Percentiles rank a stretch among this genome's conserved stretches.
phyloP scores from a whole-genome alignment of 1,140 invertebrate species.

The Ctenoplectra terminalis region DNA sequence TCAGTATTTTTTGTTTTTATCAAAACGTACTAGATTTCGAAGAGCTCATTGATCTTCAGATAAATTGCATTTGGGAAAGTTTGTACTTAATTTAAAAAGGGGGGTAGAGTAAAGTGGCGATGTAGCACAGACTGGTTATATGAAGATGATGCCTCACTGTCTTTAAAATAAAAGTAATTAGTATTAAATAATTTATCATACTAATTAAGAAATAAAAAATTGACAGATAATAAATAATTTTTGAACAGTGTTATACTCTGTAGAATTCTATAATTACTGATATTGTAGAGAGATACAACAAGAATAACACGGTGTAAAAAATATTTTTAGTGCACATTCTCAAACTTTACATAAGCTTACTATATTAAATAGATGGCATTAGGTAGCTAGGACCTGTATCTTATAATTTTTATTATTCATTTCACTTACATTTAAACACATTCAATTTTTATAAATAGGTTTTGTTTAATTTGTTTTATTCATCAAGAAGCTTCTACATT shows the following conservation, averaged over 20 bases:
- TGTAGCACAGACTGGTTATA: conserved; percentile 84
- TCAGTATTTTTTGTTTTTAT: background rate
- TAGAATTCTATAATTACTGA: conserved; percentile 3
- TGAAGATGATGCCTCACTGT: conserved; percentile 81
- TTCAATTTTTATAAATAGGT: background rate
- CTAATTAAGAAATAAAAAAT: background rate
- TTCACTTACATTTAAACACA: background rate
- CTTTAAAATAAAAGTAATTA: conserved; percentile 28
- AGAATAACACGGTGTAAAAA: conserved; percentile 2
- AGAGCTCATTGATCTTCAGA: conserved; percentile 28
- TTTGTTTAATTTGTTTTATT: no score
- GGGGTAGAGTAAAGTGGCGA: conserved; percentile 77
- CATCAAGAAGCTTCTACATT: no score
- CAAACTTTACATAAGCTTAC: conserved; percentile 66
- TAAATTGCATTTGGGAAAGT: conserved; percentile 36
- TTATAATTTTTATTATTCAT: conserved; percentile 27
- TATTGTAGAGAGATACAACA: background rate
- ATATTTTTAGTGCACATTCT: conserved; percentile 47
- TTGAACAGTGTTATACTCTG: background rate
- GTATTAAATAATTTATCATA: conserved; percentile 20
- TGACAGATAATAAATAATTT: background rate
- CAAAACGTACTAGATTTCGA: conserved; percentile 22
- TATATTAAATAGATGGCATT: conserved; percentile 62
- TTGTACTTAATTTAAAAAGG: conserved; percentile 25
- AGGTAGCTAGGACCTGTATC: conserved; percentile 44